phyloP scores from a whole-genome alignment of 1,140 invertebrate species.

The Drosophila lacertosa region DNA sequence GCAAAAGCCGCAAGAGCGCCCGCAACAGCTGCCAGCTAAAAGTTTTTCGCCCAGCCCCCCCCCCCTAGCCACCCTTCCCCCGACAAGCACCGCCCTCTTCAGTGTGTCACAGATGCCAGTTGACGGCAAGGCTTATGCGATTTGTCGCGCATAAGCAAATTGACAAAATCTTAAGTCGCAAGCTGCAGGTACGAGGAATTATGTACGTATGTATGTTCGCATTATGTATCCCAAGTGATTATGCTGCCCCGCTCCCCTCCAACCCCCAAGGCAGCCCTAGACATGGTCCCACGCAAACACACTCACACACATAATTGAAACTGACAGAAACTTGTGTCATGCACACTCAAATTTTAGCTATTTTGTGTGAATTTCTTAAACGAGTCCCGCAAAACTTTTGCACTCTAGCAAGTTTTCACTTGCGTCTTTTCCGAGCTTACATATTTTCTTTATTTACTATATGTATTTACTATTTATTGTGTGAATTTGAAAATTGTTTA shows the following conservation, averaged over 20 bases:
- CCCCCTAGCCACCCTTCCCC: background rate
- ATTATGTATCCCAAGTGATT: constrained; percentile 36
- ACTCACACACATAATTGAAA: constrained; percentile 4
- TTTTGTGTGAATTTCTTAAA: constrained; percentile 14
- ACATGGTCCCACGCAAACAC: background rate
- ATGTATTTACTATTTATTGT: constrained; percentile 19
- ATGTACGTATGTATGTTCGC: constrained; percentile 23
- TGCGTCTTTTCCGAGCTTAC: background rate
- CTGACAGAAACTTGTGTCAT: constrained; percentile 16
- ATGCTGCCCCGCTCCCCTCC: background rate
- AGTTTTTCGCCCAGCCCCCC: constrained; percentile 11
- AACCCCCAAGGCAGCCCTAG: background rate
- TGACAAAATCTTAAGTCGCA: constrained; percentile 31
- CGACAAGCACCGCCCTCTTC: too few species aligned
- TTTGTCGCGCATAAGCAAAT: constrained; percentile 30
- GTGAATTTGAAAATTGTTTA: constrained; percentile 2
- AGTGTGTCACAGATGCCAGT: background rate
- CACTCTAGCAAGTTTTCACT: background rate
- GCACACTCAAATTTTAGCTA: constrained; percentile 10
- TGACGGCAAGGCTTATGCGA: constrained; percentile 26
- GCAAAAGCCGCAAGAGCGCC: constrained; percentile 40
- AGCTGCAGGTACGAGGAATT: constrained; percentile 28
- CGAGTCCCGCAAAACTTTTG: constrained; percentile 8
- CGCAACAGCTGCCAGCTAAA: constrained; percentile 64
- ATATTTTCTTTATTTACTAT: constrained; percentile 4